Evolutionary conservation across 2,113 vertebrate genomes (phyloP).

Genomic region (Neotoma lepida): DNA sequence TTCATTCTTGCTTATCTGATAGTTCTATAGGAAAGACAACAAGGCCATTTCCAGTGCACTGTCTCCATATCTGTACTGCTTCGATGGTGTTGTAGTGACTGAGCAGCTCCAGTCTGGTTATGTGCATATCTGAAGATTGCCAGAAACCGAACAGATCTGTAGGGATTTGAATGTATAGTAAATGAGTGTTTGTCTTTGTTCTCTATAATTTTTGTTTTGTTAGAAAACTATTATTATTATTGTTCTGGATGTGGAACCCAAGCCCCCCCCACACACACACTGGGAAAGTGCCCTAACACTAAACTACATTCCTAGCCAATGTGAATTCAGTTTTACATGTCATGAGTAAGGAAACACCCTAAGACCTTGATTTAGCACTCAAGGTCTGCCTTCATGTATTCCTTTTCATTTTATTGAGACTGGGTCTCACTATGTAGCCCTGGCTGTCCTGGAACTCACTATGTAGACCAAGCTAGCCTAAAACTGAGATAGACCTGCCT

Average conservation of each 20-base stretch:
- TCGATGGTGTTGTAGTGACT: neutral
- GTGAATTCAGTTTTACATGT: conserved; percentile 29
- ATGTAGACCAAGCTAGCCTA: neutral
- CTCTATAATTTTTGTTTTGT: conserved; percentile 37
- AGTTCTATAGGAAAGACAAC: conserved; percentile 27
- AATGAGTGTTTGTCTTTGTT: conserved; percentile 34
- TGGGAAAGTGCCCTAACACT: neutral
- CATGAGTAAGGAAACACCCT: conserved; percentile 52
- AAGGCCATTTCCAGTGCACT: neutral
- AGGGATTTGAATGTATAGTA: conserved; percentile 24
- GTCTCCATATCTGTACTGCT: neutral
- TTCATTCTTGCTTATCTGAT: conserved; percentile 43
- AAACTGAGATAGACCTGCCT: neutral
- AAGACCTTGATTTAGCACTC: conserved; percentile 7
- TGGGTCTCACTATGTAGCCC: neutral
- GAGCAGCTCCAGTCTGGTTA: neutral
- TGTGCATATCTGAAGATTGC: neutral
- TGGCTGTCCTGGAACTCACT: neutral
- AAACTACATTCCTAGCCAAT: neutral
- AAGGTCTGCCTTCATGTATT: conserved; percentile 41
- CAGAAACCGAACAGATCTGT: conserved; percentile 48
- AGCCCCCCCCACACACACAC: neutral
- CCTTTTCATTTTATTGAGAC: neutral
- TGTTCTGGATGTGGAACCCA: neutral
- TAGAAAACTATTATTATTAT: neutral